A percentile compares a stretch with the other conserved stretches of the same genome.
Evolutionary conservation across 2,888 invertebrate genomes (phyloP).

Genomic region (Deilephila porcellus): DNA sequence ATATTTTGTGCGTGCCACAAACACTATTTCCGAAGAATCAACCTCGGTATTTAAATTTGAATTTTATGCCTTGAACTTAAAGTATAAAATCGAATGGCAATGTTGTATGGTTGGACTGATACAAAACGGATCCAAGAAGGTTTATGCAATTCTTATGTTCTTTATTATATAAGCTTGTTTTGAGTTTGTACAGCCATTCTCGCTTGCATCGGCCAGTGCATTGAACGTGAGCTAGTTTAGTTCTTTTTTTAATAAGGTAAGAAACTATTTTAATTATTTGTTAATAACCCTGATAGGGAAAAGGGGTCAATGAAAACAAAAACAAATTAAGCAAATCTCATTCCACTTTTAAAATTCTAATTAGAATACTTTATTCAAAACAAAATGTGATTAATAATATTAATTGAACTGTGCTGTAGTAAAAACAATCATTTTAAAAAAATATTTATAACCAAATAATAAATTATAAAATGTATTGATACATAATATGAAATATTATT

Average conservation of each 20-base stretch:
- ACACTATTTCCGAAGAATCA: slow-evolving; percentile 42
- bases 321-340: background rate
- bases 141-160: slow-evolving; percentile 83
- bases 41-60: slow-evolving; percentile 37
- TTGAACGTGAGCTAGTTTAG: slow-evolving; percentile 64
- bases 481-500: too few relatives aligned
- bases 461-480: too few relatives aligned
- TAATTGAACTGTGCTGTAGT: too few relatives aligned
- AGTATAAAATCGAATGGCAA: slow-evolving; percentile 40
- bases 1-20: slow-evolving; percentile 40
- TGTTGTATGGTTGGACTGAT: slow-evolving; percentile 45
- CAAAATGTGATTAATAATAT: background rate
- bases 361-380: background rate
- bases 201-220: slow-evolving; percentile 70
- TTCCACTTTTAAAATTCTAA: background rate
- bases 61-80: slow-evolving; percentile 34
- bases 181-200: slow-evolving; percentile 65
- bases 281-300: background rate
- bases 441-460: too few relatives aligned
- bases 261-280: slow-evolving; percentile 37
- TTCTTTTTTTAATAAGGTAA: slow-evolving; percentile 54
- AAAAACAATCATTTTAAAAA: too few relatives aligned
- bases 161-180: slow-evolving; percentile 82
- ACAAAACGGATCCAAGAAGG: slow-evolving; percentile 65
- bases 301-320: background rate